phyloP scores from a whole-genome alignment of 1,140 invertebrate species.

The Campoletis sonorensis region DNA sequence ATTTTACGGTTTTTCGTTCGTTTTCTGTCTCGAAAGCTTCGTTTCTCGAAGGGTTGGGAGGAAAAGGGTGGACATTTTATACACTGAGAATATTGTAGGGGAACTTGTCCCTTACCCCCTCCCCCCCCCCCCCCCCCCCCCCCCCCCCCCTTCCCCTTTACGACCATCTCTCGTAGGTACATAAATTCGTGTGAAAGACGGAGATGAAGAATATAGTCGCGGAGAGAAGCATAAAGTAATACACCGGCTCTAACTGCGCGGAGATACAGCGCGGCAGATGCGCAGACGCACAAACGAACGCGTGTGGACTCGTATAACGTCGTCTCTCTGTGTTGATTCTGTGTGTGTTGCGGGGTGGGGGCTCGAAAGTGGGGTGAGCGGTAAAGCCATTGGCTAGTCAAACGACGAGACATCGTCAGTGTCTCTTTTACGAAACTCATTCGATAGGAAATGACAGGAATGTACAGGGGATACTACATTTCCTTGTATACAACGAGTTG shows the following conservation, averaged over 20 bases:
- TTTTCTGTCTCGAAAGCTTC: constrained; percentile 14
- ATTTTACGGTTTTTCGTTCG: constrained; percentile 7
- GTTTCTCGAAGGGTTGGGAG: not conserved
- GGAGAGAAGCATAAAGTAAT: constrained; percentile 9
- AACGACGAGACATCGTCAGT: not conserved
- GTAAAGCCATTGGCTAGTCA: not conserved
- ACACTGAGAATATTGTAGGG: no score
- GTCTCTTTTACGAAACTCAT: not conserved
- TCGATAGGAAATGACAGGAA: not conserved
- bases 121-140: no score
- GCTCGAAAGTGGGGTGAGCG: not conserved
- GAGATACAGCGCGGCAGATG: constrained; percentile 9
- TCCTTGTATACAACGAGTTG: not conserved
- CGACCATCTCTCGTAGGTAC: not conserved
- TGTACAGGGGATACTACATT: not conserved
- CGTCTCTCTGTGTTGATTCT: not conserved
- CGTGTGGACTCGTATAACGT: not conserved
- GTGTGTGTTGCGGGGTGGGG: not conserved
- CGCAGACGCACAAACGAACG: constrained; percentile 27
- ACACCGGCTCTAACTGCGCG: not conserved
- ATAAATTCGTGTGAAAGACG: constrained; percentile 28
- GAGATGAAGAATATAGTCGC: not conserved
- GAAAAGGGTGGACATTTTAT: constrained; percentile 30
- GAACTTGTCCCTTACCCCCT: no score
- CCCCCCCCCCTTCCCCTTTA: no score